phyloP scores from a whole-genome alignment of 2,888 invertebrate species.

The Callimorpha dominula region DNA sequence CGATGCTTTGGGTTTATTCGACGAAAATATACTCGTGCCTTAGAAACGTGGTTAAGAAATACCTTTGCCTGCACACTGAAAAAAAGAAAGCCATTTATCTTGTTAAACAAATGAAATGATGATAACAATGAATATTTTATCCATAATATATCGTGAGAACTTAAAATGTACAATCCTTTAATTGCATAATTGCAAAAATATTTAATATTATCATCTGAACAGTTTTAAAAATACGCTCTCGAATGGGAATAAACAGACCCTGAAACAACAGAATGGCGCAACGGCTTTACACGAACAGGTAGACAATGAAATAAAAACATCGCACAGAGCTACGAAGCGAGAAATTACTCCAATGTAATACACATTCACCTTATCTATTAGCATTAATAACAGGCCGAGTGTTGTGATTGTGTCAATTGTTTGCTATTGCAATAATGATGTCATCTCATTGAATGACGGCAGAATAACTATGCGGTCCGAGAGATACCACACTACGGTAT shows the following conservation, averaged over 20 bases:
- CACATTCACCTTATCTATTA: slow-evolving; percentile 49
- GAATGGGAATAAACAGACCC: slow-evolving; percentile 29
- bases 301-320: slow-evolving; percentile 41
- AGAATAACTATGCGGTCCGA: slow-evolving; percentile 23
- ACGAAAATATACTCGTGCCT: neutral
- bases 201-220: slow-evolving; percentile 3
- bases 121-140: neutral
- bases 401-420: slow-evolving; percentile 67
- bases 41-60: no score
- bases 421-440: slow-evolving; percentile 60
- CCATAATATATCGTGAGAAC: neutral
- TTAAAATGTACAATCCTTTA: neutral
- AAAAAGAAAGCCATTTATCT: neutral
- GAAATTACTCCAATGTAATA: slow-evolving; percentile 41
- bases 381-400: slow-evolving; percentile 52
- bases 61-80: no score
- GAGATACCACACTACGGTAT: slow-evolving; percentile 28
- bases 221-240: slow-evolving; percentile 26
- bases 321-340: slow-evolving; percentile 33
- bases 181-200: neutral
- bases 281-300: slow-evolving; percentile 26
- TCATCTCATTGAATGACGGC: slow-evolving; percentile 60
- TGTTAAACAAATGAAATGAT: neutral
- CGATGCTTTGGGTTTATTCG: no score
- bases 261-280: slow-evolving; percentile 29